A percentile compares a stretch with the other conserved stretches of the same genome.
Conservation (phyloP, 2,888 invertebrate genomes). For the Acrocyrtus sp. region DNA sequence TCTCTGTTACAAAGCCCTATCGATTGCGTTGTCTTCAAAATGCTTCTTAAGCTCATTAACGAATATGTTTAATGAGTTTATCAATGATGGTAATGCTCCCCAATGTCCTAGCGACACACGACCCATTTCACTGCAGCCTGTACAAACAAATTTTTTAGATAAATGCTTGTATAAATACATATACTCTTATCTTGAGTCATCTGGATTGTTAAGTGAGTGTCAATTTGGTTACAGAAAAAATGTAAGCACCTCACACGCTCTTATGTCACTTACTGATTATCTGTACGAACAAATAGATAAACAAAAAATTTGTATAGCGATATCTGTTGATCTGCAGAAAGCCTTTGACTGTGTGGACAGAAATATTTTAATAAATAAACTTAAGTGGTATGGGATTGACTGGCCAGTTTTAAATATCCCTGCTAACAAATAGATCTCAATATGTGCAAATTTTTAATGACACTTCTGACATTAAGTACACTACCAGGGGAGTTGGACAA, state of each 20-base stretch:
- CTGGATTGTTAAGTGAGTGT: constrained; percentile 10
- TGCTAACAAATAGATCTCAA: neutral
- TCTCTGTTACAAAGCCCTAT: no score
- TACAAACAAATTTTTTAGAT: constrained; percentile 18
- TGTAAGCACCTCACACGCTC: constrained; percentile 7
- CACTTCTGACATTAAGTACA: constrained; percentile 10
- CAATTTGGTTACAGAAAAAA: constrained; percentile 33
- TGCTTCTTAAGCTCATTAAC: no score
- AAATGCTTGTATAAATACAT: constrained; percentile 23
- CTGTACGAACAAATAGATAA: constrained; percentile 20
- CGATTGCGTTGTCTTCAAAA: no score
- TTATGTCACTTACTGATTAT: constrained; percentile 22
- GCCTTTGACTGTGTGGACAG: constrained; percentile 27
- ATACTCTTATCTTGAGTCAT: neutral
- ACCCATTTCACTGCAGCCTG: constrained; percentile 28
- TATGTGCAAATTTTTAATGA: neutral
- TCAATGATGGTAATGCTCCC: constrained; percentile 29
- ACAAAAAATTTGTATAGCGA: constrained; percentile 23
- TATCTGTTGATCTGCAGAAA: constrained; percentile 30
- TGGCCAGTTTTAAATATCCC: constrained; percentile 12
- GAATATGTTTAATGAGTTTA: constrained; percentile 65
- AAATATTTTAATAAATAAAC: constrained; percentile 23
- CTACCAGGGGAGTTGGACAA: constrained; percentile 9
- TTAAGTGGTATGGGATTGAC: constrained; percentile 37
- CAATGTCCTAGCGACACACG: constrained; percentile 2